A percentile compares a stretch with the other conserved stretches of the same genome.
Conservation (phyloP, 2,888 invertebrate genomes). For the Encarsia formosa region DNA sequence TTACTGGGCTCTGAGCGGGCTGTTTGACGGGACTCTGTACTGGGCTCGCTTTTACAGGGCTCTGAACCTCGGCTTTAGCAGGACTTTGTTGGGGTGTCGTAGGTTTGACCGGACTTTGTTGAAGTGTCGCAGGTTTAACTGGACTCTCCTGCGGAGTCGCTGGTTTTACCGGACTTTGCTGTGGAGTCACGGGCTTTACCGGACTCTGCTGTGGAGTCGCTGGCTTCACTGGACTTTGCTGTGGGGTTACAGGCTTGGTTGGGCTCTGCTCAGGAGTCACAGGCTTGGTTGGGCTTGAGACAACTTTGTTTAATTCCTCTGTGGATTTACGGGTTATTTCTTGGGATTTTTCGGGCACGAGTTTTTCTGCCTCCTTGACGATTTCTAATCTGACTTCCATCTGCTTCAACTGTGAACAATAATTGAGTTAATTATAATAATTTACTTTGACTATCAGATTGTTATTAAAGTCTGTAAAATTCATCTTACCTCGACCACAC, state of each 20-base stretch:
- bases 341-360: conserved; percentile 17
- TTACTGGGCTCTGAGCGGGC: background rate
- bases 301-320: conserved; percentile 8
- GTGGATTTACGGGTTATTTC: conserved; percentile 12
- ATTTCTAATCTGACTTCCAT: conserved; percentile 8
- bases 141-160: background rate
- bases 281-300: conserved; percentile 6
- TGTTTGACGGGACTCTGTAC: conserved; percentile 27
- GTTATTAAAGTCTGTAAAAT: background rate
- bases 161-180: conserved; percentile 9
- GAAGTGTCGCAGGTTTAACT: background rate
- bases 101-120: background rate
- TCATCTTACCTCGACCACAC: conserved; percentile 6
- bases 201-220: conserved; percentile 6
- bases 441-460: too few relatives aligned
- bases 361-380: conserved; percentile 19
- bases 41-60: background rate
- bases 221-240: conserved; percentile 2
- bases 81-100: background rate
- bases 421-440: background rate
- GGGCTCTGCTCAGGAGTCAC: background rate
- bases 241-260: background rate
- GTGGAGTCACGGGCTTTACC: background rate
- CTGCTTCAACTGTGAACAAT: conserved; percentile 3
- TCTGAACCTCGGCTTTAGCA: background rate